These are phyloP conservation scores for Xyliphius kryptos DNA, from an alignment of 2,113 vertebrate genomes.

Conservation along the genomic window DNA sequence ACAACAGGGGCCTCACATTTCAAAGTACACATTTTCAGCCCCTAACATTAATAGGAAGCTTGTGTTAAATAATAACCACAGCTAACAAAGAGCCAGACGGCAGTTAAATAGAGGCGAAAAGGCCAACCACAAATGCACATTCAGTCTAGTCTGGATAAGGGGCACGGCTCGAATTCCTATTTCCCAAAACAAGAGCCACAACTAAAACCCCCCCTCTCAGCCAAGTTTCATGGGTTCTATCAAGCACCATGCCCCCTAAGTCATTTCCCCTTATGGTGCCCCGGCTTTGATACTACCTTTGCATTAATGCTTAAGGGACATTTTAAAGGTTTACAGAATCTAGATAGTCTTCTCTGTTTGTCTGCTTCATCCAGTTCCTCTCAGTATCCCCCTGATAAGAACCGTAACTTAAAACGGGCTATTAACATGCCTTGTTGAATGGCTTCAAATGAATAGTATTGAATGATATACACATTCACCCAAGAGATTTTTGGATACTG, in stretches of 20 bases:
- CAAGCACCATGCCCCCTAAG: neutral
- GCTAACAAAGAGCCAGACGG: conserved; percentile 29
- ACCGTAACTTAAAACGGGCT: conserved; percentile 41
- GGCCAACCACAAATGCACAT: neutral
- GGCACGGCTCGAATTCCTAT: neutral
- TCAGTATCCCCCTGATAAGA: conserved; percentile 37
- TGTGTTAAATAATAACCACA: conserved; percentile 34
- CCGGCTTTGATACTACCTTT: neutral
- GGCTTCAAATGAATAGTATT: conserved; percentile 29
- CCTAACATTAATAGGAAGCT: conserved; percentile 6
- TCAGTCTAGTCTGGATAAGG: neutral
- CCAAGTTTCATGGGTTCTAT: too few species aligned
- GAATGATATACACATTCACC: conserved; percentile 25
- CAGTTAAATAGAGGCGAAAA: conserved; percentile 7
- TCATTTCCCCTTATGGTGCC: neutral
- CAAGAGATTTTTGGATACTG: conserved; percentile 14
- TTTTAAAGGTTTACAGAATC: conserved; percentile 15
- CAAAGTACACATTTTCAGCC: neutral
- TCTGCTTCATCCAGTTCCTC: neutral
- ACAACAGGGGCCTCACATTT: neutral
- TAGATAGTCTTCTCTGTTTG: conserved; percentile 8
- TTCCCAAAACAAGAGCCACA: too few species aligned
- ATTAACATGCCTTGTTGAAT: conserved; percentile 42
- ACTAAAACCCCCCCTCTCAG: too few species aligned
- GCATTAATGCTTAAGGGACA: neutral